Percentiles rank a stretch among this genome's conserved stretches.
Evolutionary conservation across 2,113 vertebrate species (phyloP).

Genomic region (Leptobrachium leishanense): DNA sequence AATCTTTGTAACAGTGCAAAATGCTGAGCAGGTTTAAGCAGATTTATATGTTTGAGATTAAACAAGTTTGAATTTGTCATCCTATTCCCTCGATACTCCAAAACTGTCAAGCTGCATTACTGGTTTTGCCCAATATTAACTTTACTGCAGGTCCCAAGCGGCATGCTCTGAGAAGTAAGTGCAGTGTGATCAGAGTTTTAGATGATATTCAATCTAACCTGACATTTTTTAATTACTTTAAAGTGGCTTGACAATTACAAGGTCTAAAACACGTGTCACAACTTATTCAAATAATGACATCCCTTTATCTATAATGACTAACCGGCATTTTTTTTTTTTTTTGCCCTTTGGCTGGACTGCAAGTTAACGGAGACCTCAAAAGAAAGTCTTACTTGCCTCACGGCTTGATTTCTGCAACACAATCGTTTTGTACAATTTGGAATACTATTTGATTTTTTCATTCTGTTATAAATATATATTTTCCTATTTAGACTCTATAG

Average conservation of each 20-base stretch:
- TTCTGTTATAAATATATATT: too few relatives aligned
- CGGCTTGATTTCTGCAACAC: too few relatives aligned
- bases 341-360: neutral
- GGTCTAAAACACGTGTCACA: slow-evolving; percentile 28
- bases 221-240: slow-evolving; percentile 36
- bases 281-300: neutral
- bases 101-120: slow-evolving; percentile 34
- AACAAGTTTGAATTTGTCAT: slow-evolving; percentile 21
- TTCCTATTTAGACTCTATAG: too few relatives aligned
- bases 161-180: slow-evolving; percentile 10
- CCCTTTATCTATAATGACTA: neutral
- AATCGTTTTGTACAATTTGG: too few relatives aligned
- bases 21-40: neutral
- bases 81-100: slow-evolving; percentile 12
- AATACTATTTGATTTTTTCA: too few relatives aligned
- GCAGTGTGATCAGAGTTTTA: neutral
- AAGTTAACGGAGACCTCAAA: neutral
- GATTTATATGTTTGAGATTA: slow-evolving; percentile 25
- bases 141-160: slow-evolving; percentile 21
- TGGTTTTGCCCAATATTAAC: slow-evolving; percentile 12
- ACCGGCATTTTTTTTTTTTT: neutral
- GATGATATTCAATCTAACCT: slow-evolving; percentile 28
- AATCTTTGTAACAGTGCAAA: neutral
- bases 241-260: slow-evolving; percentile 29
- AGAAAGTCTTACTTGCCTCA: too few relatives aligned